These are phyloP conservation scores for Hydractinia symbiolongicarpus DNA, from an alignment of 30 jellyfish, hydroid and myxozoan species.

Conservation along the genomic window DNA sequence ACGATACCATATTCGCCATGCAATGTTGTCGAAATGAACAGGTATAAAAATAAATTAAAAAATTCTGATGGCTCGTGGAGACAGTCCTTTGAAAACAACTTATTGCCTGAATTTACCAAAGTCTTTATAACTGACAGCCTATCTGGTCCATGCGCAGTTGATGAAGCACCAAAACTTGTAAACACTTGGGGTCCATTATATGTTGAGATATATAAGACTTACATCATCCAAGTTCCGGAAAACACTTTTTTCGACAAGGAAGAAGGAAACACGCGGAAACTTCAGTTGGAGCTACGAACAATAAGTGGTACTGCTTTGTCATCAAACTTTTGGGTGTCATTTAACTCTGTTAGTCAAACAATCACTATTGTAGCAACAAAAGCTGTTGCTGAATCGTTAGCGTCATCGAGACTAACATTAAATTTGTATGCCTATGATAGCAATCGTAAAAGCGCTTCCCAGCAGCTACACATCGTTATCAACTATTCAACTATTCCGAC, in stretches of 20 bases:
- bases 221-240: constrained; percentile 45
- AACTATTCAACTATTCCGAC: background rate
- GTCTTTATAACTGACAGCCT: constrained; percentile 39
- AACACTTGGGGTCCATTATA: constrained; percentile 48
- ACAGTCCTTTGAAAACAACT: constrained; percentile 23
- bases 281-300: constrained; percentile 29
- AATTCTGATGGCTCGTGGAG: constrained; percentile 31
- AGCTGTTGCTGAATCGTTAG: constrained; percentile 31
- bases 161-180: constrained; percentile 51
- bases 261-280: constrained; percentile 69
- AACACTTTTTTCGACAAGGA: constrained; percentile 61
- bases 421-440: constrained; percentile 57
- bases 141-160: constrained; percentile 70
- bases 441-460: constrained; percentile 29
- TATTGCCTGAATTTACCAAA: constrained; percentile 60
- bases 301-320: constrained; percentile 12
- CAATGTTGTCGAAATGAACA: constrained; percentile 34
- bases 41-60: constrained; percentile 25
- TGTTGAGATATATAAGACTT: constrained; percentile 51
- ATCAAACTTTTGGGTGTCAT: constrained; percentile 49
- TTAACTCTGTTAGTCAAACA: constrained; percentile 48
- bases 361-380: constrained; percentile 36
- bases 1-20: constrained; percentile 60
- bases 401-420: constrained; percentile 19
- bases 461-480: constrained; percentile 29